Base-by-base conservation (phyloP, 2,113 vertebrate species). In the Neolamprologus ventralis region DNA sequence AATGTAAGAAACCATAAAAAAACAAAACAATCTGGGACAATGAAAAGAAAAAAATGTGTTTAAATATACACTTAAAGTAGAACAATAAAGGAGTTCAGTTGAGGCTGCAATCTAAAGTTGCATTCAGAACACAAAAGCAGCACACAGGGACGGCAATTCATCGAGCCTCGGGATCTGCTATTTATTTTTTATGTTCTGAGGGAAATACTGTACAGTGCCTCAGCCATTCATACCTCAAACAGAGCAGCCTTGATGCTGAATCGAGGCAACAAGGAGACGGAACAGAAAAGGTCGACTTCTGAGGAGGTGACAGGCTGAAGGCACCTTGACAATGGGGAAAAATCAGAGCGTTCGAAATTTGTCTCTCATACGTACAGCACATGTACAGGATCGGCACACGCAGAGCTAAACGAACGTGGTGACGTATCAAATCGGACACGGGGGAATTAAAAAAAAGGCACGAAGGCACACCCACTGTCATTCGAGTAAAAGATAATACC, bases 401-500 rank as follows among this genome's bases (percentile, higher is more conserved):
- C 6, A 47, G 17, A 79, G 35, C 33, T 2, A 28, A 33, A 65
- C 6, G 8, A 42, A 60, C 3, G 8, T 33, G 31, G 13, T 16
- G 58, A 80, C 21, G 14, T 23, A 54, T 16, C n/a, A 28, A 28
- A 51, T 49, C 26, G 33, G 42, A 55, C 53, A 40, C 37, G 21
- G 13, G n/a, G 53, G 28, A 75, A 71, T 63, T 7, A 3, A 68
- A 40, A 91, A 33, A 49, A 79, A 31, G 19, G 13, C 31, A 85
- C 78, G 78, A 78, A 55, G 71, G 14, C 85, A 84, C 80, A 82
- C 63, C 65, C 49, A 5, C 21, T 75, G 37, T 63, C 73, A 80
- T 93, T 91, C 80, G 7, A 63, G 21, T 81, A 73, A 35, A 84
- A 89, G 79, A 95, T 91, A 94, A 89, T 92, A 75, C 26, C 75